Conservation (phyloP, 1,140 invertebrate species). For the Drosophila neocordata region DNA sequence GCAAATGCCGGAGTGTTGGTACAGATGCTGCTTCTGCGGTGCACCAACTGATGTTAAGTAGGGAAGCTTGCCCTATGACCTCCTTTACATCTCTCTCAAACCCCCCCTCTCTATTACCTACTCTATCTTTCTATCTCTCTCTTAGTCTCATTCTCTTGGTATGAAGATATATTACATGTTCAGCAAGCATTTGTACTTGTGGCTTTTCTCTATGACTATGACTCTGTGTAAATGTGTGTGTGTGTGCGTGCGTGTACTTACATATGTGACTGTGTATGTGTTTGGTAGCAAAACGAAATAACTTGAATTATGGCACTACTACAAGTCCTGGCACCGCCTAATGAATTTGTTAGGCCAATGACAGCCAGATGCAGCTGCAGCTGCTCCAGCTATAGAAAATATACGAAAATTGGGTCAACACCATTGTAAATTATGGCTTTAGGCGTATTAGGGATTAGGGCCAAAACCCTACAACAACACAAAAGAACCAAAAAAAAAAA, state of each 20-base stretch:
- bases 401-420: slow-evolving; percentile 57
- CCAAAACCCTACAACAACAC: slow-evolving; percentile 22
- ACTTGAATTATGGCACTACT: slow-evolving; percentile 67
- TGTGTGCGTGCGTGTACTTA: slow-evolving; percentile 1
- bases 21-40: slow-evolving; percentile 49
- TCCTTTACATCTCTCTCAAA: not conserved
- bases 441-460: slow-evolving; percentile 30
- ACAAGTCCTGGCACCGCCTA: slow-evolving; percentile 49
- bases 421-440: slow-evolving; percentile 63
- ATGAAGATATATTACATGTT: slow-evolving; percentile 71
- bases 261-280: slow-evolving; percentile 6
- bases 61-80: slow-evolving; percentile 19
- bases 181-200: slow-evolving; percentile 72
- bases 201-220: slow-evolving; percentile 28
- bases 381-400: slow-evolving; percentile 10
- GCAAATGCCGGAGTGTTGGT: slow-evolving; percentile 7
- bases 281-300: slow-evolving; percentile 38
- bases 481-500: not conserved
- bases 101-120: too few relatives aligned
- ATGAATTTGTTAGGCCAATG: slow-evolving; percentile 54
- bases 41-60: slow-evolving; percentile 53
- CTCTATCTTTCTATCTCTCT: too few relatives aligned
- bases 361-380: slow-evolving; percentile 13
- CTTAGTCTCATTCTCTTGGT: slow-evolving; percentile 19
- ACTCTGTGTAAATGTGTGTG: not conserved